Base-by-base conservation (phyloP, 1,140 invertebrate species). In the Solen grandis region DNA sequence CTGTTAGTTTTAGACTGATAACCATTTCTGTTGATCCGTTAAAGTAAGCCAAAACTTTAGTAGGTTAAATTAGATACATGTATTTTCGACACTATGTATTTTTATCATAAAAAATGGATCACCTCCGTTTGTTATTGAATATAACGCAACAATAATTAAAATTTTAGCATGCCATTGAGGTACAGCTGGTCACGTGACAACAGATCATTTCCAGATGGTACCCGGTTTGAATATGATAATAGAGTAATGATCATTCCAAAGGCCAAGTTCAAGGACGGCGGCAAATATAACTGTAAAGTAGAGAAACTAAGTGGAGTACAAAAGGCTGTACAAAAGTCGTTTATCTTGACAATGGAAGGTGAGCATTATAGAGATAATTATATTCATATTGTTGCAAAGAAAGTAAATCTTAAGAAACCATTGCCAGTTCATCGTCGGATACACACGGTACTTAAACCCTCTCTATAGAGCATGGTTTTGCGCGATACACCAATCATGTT, bases 211-310 rank as follows among this genome's bases (percentile, higher is more conserved):
- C 97, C 98, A 8, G 94, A 94, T 84, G 95, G 95, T 81, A 93
- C 96, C 0, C 93, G 93, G 52, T 92, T 95, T 0, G 94, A 93
- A 38, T 98, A 95, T 91, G 96, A 95, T 89, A 96, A 97, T 87
- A 93, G 98, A 50, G 96, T 99, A 19, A 91, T 99, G 10, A 95
- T 96, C 22, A 96, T 99, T 81, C 96, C 96, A 13, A 95, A 95
- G 86, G 96, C 97, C 0, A 94, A 95, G 63, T 95, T 98, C 10
- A 97, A 97, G 92, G 98, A 99, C 93, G 96, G 97, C 92, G 98
- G 98, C 19, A 96, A 98, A 91, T 99, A 99, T 91, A 93, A 95
- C 8, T 99, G 98, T 92, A 94, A 95, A 69, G 97, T 96, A 16
- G 94, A 94, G 10, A 98, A 98, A 92, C 5, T 63, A 27, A 25